Evolutionary conservation across 2,113 vertebrate species (phyloP), one percentile per base, ranked within the genome.

Genomic region (Poeciliopsis turrubarensis): DNA sequence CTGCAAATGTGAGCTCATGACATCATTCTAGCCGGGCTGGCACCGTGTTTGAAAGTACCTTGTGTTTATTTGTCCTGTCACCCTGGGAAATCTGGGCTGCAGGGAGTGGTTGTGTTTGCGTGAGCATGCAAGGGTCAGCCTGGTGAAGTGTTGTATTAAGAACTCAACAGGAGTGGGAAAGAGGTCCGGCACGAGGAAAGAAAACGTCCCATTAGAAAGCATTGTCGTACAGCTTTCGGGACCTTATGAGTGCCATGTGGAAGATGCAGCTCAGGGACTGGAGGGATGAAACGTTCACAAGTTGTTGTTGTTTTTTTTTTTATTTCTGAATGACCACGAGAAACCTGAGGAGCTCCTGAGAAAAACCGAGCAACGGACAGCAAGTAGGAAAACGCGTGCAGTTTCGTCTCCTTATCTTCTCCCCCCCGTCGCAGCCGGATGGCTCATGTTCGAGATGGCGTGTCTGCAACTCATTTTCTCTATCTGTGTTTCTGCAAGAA

Each of bases 11-110:
- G 75, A 82, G 72, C 75, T 82, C 68, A 86, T 92, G 88, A 91
- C 88, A 84, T 93, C 87, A 89, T 79, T 39, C 73, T 66, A 68
- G 76, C 75, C 85, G 12, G 85, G 75, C 84, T 81, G 85, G 90
- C 81, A 89, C 85, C 84, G 32, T 61, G 67, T 41, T 27, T 78
- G 73, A 73, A 69, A 39, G 80, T 75, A 65, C 70, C 75, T 60
- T 4, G 75, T 90, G 81, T 91, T 89, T 93, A 89, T 91, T 94
- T 89, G 90, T 86, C 74, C 89, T 83, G 86, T 91, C 87, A 78
- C 84, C 86, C 86, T 77, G 86, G 87, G 80, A 87, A 90, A 87
- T 90, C 79, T 88, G 84, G 83, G 39, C 81, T 81, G 77, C 51
- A 32, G 75, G 66, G 72, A 73, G 66, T 65, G 61, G 19, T 72